A percentile compares a stretch with the other conserved stretches of the same genome.
Evolutionary conservation across 2,797 vertebrate species (phyloP).

Genomic region (Mionectes olivaceus): DNA sequence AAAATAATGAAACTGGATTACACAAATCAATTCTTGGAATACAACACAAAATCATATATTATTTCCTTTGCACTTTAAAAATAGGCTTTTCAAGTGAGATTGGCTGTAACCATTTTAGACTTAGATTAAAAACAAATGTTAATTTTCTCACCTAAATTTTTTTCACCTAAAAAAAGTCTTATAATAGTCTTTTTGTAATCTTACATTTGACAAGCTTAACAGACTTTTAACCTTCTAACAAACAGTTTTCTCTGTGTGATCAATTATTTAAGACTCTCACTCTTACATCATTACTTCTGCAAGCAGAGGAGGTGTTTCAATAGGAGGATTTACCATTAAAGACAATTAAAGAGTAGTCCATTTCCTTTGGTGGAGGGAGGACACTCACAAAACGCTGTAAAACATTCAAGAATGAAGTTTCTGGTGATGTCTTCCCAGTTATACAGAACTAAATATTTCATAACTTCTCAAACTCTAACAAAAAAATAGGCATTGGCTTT

Average conservation of each 20-base stretch:
- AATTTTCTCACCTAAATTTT: constrained; percentile 29
- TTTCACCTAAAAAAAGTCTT: background rate
- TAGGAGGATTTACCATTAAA: constrained; percentile 30
- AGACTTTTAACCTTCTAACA: constrained; percentile 49
- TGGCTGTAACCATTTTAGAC: constrained; percentile 29
- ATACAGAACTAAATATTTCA: constrained; percentile 5
- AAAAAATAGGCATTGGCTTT: constrained; percentile 4
- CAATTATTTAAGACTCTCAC: constrained; percentile 57
- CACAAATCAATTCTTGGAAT: constrained; percentile 61
- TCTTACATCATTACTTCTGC: constrained; percentile 48
- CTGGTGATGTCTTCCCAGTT: background rate
- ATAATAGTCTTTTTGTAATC: constrained; percentile 9
- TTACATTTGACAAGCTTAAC: constrained; percentile 14
- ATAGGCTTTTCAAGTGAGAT: constrained; percentile 29
- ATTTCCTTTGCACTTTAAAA: constrained; percentile 42
- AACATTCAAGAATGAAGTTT: background rate
- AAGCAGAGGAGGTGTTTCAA: constrained; percentile 42
- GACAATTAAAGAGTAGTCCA: background rate
- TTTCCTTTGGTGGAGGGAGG: constrained; percentile 1
- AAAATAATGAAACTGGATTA: constrained; percentile 68
- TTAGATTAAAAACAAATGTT: constrained; percentile 35
- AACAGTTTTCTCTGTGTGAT: constrained; percentile 32
- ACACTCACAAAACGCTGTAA: constrained; percentile 22
- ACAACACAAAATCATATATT: constrained; percentile 34
- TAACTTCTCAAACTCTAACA: constrained; percentile 8